Base-by-base conservation (phyloP, 2,797 vertebrate genomes). In the Arctocebus calabarensis region DNA sequence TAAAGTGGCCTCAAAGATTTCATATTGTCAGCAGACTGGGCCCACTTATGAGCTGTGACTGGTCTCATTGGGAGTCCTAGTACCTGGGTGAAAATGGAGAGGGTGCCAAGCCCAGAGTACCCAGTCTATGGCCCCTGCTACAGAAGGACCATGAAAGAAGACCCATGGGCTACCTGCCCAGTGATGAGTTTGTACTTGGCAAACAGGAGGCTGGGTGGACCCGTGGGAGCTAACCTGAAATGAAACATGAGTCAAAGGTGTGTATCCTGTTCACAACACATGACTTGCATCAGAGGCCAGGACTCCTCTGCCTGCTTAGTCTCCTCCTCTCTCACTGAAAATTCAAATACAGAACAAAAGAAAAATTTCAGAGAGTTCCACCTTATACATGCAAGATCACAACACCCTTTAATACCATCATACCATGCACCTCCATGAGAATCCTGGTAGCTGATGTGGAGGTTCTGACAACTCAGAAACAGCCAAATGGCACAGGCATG, bases 211-310 rank as follows among this genome's bases (percentile, higher is more conserved):
- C 5, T 90, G 94, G 96, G 96, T 93, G 96, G 93, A 96, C 79
- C 95, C 19, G 1, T 97, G 84, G 91, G 95, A 96, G 91, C 75
- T 62, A 75, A 87, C 16, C 19, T 81, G 23, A 87, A 84, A 68
- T 57, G 86, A 71, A 84, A 71, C 17, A 70, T 97, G 97, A 97
- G 94, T 97, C 96, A 97, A 96, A 75, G 84, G 43, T 96, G 48
- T 95, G 34, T 34, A 91, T 90, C 92, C 78, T 29, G 34, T 16
- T 74, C 43, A 92, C 55, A 40, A 22, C 34, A 40, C 34, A 77
- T 87, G 71, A 95, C 78, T 99, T 75, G 99, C 99, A 59, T 99
- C 98, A 83, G 99, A 99, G 85, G 98, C 98, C 99, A 99, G 99
- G 98, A 83, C 52, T 74, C 84, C 64, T 97, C 71, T 68, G 48